Conservation (phyloP, 2,888 invertebrate genomes). For the Eupithecia exiguata region DNA sequence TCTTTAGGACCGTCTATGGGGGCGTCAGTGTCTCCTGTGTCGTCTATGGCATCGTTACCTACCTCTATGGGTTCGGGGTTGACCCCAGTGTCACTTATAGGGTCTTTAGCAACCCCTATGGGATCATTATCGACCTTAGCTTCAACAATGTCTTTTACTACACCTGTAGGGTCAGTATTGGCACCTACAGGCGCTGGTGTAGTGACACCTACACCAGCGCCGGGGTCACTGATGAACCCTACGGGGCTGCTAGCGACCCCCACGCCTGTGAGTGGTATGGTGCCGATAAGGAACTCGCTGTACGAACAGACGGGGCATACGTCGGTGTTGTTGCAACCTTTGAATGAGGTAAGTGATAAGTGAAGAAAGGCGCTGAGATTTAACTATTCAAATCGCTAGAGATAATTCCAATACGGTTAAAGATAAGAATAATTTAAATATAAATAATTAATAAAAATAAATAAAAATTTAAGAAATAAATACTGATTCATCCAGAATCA, state of each 20-base stretch:
- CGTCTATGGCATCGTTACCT: too few species aligned
- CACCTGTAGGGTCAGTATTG: not conserved
- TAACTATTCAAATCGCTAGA: too few species aligned
- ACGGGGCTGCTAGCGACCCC: constrained; percentile 45
- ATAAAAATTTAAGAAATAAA: too few species aligned
- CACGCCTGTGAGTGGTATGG: constrained; percentile 70
- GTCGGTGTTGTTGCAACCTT: constrained; percentile 73
- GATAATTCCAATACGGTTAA: too few species aligned
- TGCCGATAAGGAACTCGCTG: constrained; percentile 73
- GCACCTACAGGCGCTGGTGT: not conserved
- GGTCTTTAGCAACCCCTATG: not conserved
- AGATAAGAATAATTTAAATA: too few species aligned
- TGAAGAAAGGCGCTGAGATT: not conserved
- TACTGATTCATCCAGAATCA: too few species aligned
- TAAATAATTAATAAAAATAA: too few species aligned
- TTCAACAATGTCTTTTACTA: not conserved
- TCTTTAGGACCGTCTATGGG: not conserved
- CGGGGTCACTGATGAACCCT: not conserved
- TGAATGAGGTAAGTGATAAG: constrained; percentile 68
- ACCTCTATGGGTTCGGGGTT: not conserved
- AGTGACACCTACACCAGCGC: not conserved
- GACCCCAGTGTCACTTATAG: not conserved
- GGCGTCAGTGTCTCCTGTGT: not conserved
- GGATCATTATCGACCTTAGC: not conserved
- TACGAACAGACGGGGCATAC: constrained; percentile 74